Base-by-base conservation (phyloP, 2,797 vertebrate species). In the Iguana delicatissima region DNA sequence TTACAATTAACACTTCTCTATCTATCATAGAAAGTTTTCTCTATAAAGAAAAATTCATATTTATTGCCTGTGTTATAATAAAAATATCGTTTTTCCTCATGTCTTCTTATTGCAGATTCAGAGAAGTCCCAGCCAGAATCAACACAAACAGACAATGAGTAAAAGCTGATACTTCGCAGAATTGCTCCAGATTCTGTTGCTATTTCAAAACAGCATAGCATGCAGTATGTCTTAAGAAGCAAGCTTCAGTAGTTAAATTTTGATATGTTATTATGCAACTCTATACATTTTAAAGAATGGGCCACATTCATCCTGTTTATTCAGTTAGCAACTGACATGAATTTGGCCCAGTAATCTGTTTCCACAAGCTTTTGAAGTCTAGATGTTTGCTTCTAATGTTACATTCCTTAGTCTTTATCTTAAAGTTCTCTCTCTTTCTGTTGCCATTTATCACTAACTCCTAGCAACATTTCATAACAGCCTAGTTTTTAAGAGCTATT, bases 71-170 rank as follows among this genome's bases (percentile, higher is more conserved):
- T 57, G 85, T 62, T 73, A 46, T 67, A 88, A n/a, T 22, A 0
- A 83, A 46, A 24, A 69, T 90, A 32, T 69, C 3, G 10, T 92
- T 92, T 83, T 74, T 8, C 79, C 80, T 73, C 12, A 73, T 77
- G 0, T 89, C 81, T 90, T 90, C n/a, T 46, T 57, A 0, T 94
- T 96, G 57, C 93, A 96, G 95, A 84, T 93, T 93, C 92, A 89
- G 93, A 93, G 50, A 0, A 0, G n/a, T 57, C 93, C 69, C 80
- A 81, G 35, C 83, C 90, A 24, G 76, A 94, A 74, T 82, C 79
- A 55, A 85, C 79, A 46, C 86, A 92, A 2, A 38, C 59, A 57
- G 94, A 93, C 35, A 96, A 83, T 0, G 10, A 96, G 72, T 95
- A 81, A 94, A 87, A 91, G 32, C 46, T 77, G 35, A 12, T 0